Percentiles rank a stretch among this genome's conserved stretches.
Evolutionary conservation across 2,797 vertebrate genomes (phyloP).

Genomic region (Remorina albescens): DNA sequence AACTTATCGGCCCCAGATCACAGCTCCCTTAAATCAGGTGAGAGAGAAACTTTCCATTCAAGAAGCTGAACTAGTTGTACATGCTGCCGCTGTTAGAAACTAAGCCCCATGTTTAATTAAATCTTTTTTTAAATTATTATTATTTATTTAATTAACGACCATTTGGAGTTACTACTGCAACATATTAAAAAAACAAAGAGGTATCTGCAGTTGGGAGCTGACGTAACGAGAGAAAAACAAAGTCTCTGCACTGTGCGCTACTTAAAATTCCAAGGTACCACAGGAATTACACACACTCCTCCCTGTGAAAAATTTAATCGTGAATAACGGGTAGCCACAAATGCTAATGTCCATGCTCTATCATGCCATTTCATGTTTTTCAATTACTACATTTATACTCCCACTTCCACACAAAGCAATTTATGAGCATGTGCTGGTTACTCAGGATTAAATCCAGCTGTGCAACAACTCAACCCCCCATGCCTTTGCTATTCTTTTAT

Average conservation of each 20-base stretch:
- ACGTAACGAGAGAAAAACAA: background rate
- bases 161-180: background rate
- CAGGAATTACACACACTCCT: background rate
- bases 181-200: background rate
- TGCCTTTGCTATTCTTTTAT: conserved; percentile 2
- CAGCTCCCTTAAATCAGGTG: background rate
- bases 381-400: background rate
- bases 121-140: background rate
- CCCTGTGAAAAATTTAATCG: background rate
- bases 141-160: background rate
- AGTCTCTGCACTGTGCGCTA: background rate
- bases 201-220: background rate
- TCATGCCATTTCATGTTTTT: background rate
- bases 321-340: background rate
- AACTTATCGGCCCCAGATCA: conserved; percentile 1
- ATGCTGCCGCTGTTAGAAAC: background rate
- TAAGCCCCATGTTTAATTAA: background rate
- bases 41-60: background rate
- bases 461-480: background rate
- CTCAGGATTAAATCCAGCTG: conserved; percentile 8
- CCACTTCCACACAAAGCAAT: background rate
- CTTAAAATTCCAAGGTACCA: background rate
- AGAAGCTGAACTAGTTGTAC: background rate
- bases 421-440: conserved; percentile 6
- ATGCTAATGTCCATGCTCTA: background rate